Evolutionary conservation across 53 echinoderm and acorn worm genomes (phyloP), one percentile per base, ranked within the genome.

Genomic region (Crossaster papposus): DNA sequence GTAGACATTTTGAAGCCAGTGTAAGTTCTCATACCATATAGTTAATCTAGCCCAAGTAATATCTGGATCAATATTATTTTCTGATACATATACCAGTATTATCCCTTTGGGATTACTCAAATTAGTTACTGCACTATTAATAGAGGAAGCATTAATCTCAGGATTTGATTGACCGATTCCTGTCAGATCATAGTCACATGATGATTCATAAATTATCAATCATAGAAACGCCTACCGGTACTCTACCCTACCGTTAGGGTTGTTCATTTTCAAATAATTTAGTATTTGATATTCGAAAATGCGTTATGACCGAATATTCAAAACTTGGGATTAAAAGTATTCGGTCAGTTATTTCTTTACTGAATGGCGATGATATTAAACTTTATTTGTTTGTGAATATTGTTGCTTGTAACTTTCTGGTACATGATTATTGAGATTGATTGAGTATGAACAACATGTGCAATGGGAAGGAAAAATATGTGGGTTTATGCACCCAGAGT

Each of bases 141-240:
- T 14, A 53, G 54, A 65, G 83, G 83, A 83, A 65, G 29, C 37
- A 37, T 65, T 30, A 73, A 73, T 85, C 51, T 22, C 64, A 32
- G 22, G 28, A n/a, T 65, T 30, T 71, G 85, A 85, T 71, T 70
- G 85, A 53, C 73, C 10, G 53, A 23, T 85, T 85, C 85, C 85
- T 73, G 85, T 72, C 54, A 72, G 15, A 53, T 85, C 53, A 85
- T 30, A 85, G 85, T 85, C 85, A 73, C 85, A 85, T 85, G 85
- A 51, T 85, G 85, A 85, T 73, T 85, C 85, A 85, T 72, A 51
- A 85, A 30, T 14, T 31, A 30, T 30, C 53, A 72, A 18, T 78
- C 51, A 2, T 78, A 24, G 4, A 51, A 23, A 7, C 33, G 14
- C 75, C 17, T 13, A 31, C n/a, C n/a, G n/a, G n/a, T n/a, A n/a